Base-by-base conservation (phyloP, 2,888 invertebrate species). In the Meteorus cinctellus region DNA sequence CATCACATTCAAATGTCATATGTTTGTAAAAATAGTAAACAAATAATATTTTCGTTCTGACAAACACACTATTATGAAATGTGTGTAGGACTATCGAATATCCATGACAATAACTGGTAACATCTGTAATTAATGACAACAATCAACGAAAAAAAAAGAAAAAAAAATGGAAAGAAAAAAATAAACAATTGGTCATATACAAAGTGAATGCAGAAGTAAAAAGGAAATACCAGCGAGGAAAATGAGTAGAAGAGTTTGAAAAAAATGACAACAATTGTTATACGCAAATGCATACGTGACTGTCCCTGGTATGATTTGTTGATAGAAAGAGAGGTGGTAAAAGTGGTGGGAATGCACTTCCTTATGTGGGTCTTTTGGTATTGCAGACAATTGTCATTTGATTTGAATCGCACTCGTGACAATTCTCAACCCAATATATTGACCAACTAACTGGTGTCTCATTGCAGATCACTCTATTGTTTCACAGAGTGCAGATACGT, bases 401-500 rank as follows among this genome's bases (percentile, higher is more conserved):
- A 27, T 27, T 27, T 29, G 67, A 62, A 72, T 68, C 72, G 60
- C 72, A 72, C 72, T 65, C 34, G 51, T n/a, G 55, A 19, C 59
- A 59, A 48, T 72, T 60, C 16, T 3, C 45, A 60, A 29, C 31
- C 72, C 72, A 76, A 72, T 76, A 72, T 76, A 76, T 76, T 76
- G 62, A 67, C 66, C 62, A 45, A 14, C 60, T 4, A 14, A 27
- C 31, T 48, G n/a, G 16, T 10, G 36, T 72, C 41, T 29, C 12
- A 19, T 27, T 34, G 63, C 19, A 72, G 67, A 76, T 67, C 62
- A 34, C 19, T 67, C 29, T 45, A 14, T 63, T 24, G 31, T 34
- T 45, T 29, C 24, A 12, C 27, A 27, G 62, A 24, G 36, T 14
- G 27, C 24, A 60, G 41, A 71, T n/a, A 48, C 41, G 31, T 27